Evolutionary conservation across 2,888 invertebrate species (phyloP).

Genomic region (Parnassius orleans): DNA sequence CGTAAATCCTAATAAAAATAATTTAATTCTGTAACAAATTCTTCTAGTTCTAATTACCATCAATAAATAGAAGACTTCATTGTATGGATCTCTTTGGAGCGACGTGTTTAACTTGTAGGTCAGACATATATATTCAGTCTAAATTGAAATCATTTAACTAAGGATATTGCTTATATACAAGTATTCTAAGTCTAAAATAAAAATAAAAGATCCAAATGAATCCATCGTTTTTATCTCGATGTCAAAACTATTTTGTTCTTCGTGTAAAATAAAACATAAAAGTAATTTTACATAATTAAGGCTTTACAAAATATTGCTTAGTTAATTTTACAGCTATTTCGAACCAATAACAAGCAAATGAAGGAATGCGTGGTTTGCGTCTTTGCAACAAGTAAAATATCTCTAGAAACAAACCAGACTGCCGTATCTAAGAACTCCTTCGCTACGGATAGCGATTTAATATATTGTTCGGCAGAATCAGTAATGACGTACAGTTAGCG

Average conservation of each 20-base stretch:
- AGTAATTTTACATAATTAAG: slow-evolving; percentile 33
- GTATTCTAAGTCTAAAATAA: neutral
- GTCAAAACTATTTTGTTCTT: neutral
- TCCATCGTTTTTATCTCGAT: neutral
- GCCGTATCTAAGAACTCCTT: too few species aligned
- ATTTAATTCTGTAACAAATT: slow-evolving; percentile 72
- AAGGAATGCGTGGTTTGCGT: neutral
- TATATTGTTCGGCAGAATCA: too few species aligned
- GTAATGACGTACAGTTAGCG: too few species aligned
- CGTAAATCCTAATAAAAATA: slow-evolving; percentile 66
- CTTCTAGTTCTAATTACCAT: slow-evolving; percentile 68
- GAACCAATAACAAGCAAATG: slow-evolving; percentile 11
- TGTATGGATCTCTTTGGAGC: slow-evolving; percentile 65
- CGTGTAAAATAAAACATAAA: slow-evolving; percentile 22
- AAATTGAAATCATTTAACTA: slow-evolving; percentile 18
- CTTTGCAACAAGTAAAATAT: neutral
- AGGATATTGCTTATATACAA: neutral
- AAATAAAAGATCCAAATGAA: slow-evolving; percentile 4
- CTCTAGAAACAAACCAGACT: neutral
- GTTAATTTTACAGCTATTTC: slow-evolving; percentile 59
- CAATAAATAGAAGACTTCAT: slow-evolving; percentile 76
- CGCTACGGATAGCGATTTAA: too few species aligned
- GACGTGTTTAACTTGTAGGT: slow-evolving; percentile 35
- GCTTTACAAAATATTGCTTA: slow-evolving; percentile 51
- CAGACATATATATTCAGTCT: neutral